Evolutionary conservation across 1,140 invertebrate genomes (phyloP).

Genomic region (Subanguina moxae): DNA sequence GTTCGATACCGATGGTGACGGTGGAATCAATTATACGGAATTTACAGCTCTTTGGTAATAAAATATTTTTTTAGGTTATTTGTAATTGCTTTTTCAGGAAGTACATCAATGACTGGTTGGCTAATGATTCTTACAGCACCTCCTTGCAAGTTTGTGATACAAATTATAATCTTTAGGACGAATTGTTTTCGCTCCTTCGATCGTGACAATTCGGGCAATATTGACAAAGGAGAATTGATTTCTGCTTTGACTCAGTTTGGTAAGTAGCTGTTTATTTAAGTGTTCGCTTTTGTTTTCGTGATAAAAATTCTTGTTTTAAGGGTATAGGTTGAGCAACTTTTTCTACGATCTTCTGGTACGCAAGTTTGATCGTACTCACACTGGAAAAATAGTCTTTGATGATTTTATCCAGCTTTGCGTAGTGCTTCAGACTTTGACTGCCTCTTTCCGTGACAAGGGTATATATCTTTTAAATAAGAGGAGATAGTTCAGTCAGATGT

Average conservation of each 20-base stretch:
- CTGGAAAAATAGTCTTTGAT: conserved; percentile 76
- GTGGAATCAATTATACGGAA: conserved; percentile 87
- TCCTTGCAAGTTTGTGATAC: no score
- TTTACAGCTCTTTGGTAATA: conserved; percentile 80
- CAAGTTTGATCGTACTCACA: conserved; percentile 89
- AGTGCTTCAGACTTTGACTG: conserved; percentile 55
- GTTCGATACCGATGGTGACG: conserved; percentile 86
- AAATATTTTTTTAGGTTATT: no score
- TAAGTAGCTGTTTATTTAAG: conserved; percentile 38
- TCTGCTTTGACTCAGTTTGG: conserved; percentile 85
- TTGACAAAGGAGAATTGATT: conserved; percentile 82
- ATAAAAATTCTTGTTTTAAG: conserved; percentile 45
- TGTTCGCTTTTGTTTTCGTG: not conserved
- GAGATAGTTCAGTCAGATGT: no score
- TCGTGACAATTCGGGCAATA: conserved; percentile 88
- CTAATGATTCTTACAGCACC: conserved; percentile 56
- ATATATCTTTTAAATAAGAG: no score
- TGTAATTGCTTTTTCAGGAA: conserved; percentile 62
- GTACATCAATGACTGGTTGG: conserved; percentile 84
- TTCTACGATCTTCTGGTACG: conserved; percentile 77
- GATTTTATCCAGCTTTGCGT: conserved; percentile 81
- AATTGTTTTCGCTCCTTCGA: conserved; percentile 90
- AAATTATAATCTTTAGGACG: conserved; percentile 23
- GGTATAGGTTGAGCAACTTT: conserved; percentile 74
- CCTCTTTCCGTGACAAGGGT: conserved; percentile 45